Evolutionary conservation across 2,113 vertebrate species (phyloP), one percentile per base, ranked within the genome.

Genomic region (Aspidoscelis tigris): DNA sequence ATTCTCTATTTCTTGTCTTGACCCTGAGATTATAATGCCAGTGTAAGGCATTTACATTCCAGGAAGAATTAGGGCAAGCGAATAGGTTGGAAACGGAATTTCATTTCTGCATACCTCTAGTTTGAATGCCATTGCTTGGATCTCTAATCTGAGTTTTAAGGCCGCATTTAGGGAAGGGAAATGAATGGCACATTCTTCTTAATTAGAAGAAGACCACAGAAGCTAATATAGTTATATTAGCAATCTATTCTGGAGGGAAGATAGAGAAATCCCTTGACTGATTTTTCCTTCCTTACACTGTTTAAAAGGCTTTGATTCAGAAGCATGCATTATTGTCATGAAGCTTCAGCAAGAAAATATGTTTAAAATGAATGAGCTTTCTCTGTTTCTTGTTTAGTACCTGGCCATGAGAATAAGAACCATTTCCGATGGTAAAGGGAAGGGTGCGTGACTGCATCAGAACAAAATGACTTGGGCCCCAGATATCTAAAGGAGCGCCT

Each of bases 301-400:
- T 91, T 88, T 92, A 88, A 92, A 95, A 94, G 88, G 72, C 73
- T 76, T 93, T 96, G 95, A 94, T 91, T 70, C 0, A 1, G 58
- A 89, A 92, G 94, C 95, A 95, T 86, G 90, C 94, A 95, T 94
- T 95, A 80, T 80, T 69, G 95, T 93, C 91, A 91, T 91, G 94
- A 94, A 5, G 93, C 88, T 88, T 91, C 84, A 84, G 75, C 64
- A 94, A 95, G 94, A 95, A 89, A 81, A 76, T 68, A 85, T 92
- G 93, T 84, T 80, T 87, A 89, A 92, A 93, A 93, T 92, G 93
- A 88, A 94, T 85, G 90, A 83, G 78, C 93, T 90, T 89, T 92
- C 84, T 89, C 80, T 78, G 79, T 77, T 87, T 86, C 43, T 83
- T 71, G 83, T 88, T 88, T 79, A 84, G 47, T 65, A 81, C 85